Conservation (phyloP, 2,797 vertebrate species). For the Diplodus sargus region DNA sequence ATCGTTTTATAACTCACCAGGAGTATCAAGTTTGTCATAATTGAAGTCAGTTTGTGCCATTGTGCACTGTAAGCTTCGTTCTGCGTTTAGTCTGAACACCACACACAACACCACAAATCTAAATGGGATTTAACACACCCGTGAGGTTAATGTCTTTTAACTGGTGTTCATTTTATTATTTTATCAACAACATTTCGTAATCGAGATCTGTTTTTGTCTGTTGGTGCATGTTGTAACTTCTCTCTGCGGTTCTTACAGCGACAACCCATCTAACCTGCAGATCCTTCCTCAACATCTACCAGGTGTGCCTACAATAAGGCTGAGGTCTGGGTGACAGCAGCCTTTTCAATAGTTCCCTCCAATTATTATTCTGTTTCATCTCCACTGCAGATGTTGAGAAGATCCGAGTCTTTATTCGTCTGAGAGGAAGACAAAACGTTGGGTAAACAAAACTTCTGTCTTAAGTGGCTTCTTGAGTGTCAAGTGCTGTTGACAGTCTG, state of each 20-base stretch:
- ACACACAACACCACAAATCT: not conserved
- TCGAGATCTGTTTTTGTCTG: slow-evolving; percentile 4
- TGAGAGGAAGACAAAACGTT: slow-evolving; percentile 67
- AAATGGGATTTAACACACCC: not conserved
- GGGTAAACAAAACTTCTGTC: slow-evolving; percentile 68
- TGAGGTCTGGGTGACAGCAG: slow-evolving; percentile 27
- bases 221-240: slow-evolving; percentile 9
- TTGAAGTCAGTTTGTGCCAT: not conserved
- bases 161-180: not conserved
- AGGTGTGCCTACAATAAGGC: slow-evolving; percentile 30
- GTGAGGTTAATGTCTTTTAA: not conserved
- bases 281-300: slow-evolving; percentile 11
- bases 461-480: slow-evolving; percentile 56
- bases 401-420: slow-evolving; percentile 45
- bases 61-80: not conserved
- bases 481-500: slow-evolving; percentile 65
- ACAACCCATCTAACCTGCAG: slow-evolving; percentile 2
- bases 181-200: slow-evolving; percentile 21
- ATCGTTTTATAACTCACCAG: too few relatives aligned
- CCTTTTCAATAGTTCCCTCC: slow-evolving; percentile 53
- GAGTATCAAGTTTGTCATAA: too few relatives aligned
- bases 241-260: not conserved
- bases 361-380: slow-evolving; percentile 76
- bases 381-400: slow-evolving; percentile 66
- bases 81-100: slow-evolving; percentile 11